A percentile compares a stretch with the other conserved stretches of the same genome.
Evolutionary conservation across 2,888 invertebrate species (phyloP).

Genomic region (Volucella inflata): DNA sequence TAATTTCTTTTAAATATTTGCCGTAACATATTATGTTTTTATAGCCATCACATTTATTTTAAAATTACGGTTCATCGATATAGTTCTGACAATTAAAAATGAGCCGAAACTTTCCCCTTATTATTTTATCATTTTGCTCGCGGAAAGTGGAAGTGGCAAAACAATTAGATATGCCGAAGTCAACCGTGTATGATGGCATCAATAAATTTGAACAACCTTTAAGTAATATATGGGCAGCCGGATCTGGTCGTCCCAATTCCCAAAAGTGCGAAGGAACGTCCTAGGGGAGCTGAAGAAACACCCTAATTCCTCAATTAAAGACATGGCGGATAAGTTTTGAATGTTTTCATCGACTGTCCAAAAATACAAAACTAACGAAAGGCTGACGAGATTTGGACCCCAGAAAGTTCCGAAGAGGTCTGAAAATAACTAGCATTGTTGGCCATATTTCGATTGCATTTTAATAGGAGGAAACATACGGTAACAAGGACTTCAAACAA

Average conservation of each 20-base stretch:
- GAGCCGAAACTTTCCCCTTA: no score
- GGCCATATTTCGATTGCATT: conserved; percentile 3
- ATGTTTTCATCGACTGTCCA: neutral
- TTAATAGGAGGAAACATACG: no score
- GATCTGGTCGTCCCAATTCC: neutral
- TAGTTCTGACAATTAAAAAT: no score
- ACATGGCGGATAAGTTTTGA: neutral
- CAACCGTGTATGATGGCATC: conserved; percentile 13
- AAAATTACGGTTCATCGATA: no score
- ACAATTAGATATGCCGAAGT: conserved; percentile 13
- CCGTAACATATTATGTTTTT: no score
- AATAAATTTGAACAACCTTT: conserved; percentile 8
- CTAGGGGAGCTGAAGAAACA: neutral
- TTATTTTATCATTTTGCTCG: no score
- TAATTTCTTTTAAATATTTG: no score
- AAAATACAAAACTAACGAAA: neutral
- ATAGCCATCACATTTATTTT: no score
- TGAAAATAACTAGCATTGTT: no score
- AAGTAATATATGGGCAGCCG: neutral
- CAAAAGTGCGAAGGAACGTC: neutral
- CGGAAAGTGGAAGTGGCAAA: conserved; percentile 5
- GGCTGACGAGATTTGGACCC: no score
- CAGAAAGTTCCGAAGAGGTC: no score
- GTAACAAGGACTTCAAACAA: no score
- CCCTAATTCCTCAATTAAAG: neutral